Evolutionary conservation across 2,888 invertebrate genomes (phyloP), one percentile per base, ranked within the genome.

Genomic region (Anoncus sp.): DNA sequence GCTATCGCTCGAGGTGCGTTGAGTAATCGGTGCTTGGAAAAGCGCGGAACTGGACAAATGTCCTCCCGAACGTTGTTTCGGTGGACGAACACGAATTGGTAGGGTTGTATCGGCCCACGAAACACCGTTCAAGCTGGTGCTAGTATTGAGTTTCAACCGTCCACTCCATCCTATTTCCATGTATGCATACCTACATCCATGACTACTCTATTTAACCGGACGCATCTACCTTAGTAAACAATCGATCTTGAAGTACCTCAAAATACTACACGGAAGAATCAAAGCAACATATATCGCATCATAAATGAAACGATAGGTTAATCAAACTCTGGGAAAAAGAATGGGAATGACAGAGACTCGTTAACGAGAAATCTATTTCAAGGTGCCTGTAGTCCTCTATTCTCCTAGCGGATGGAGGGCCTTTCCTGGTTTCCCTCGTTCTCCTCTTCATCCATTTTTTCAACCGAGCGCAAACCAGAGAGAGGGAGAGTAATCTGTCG

Each of bases 41-140:
- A 72, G 79, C 79, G 67, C 71, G 63, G 79, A 67, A 79, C 72
- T 72, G 79, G 71, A 79, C 67, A 79, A 79, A 75, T 79, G 75
- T 75, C 79, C 75, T 63, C 79, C 79, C 79, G 75, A 79, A 79
- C 75, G 79, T 72, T 79, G 79, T 75, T 79, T 79, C 79, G 67
- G 79, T 79, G 55, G 79, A 45, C 72, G 71, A 75, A 79, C 75
- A 75, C 63, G 79, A 79, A 75, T 72, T 75, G 75, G 75, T 75
- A 72, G 79, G 72, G 75, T 72, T 79, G 75, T 75, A 75, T 79
- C 75, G 71, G 67, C 57, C 65, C 79, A 72, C 75, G 75, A 75
- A 79, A 75, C 75, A 75, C 59, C 67, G 67, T 75, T 79, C 72
- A 65, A 62, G 63, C 38, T 57, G 62, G 60, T 45, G 57, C 62